Evolutionary conservation across 2,888 invertebrate genomes (phyloP).

Genomic region (Chironomus riparius): DNA sequence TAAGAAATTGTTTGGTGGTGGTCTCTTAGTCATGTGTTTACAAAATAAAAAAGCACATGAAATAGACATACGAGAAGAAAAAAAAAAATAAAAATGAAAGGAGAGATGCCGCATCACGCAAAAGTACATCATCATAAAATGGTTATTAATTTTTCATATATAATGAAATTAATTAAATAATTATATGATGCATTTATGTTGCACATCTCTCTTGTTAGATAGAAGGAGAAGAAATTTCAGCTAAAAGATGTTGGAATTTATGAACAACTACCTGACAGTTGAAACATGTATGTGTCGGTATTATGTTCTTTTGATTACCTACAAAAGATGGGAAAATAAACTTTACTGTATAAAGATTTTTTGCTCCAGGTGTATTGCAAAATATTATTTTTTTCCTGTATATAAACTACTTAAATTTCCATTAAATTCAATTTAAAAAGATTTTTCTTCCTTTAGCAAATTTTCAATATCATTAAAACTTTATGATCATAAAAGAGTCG

Average conservation of each 20-base stretch:
- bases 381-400: background rate
- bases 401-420: background rate
- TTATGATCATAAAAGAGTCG: background rate
- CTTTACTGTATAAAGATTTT: background rate
- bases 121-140: slow-evolving; percentile 14
- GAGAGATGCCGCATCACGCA: background rate
- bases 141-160: slow-evolving; percentile 18
- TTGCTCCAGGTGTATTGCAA: background rate
- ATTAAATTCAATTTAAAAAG: background rate
- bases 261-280: background rate
- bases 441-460: background rate
- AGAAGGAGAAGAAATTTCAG: background rate
- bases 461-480: slow-evolving; percentile 8
- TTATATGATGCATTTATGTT: background rate
- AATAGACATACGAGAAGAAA: no score
- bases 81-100: background rate
- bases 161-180: slow-evolving; percentile 25
- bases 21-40: background rate
- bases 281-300: background rate
- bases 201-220: background rate
- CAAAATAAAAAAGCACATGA: background rate
- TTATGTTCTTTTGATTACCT: background rate
- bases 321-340: background rate
- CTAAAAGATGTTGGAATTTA: no score
- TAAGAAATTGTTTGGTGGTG: background rate